Evolutionary conservation across 2,113 vertebrate species (phyloP), one percentile per base, ranked within the genome.

Genomic region (Catagonus wagneri): DNA sequence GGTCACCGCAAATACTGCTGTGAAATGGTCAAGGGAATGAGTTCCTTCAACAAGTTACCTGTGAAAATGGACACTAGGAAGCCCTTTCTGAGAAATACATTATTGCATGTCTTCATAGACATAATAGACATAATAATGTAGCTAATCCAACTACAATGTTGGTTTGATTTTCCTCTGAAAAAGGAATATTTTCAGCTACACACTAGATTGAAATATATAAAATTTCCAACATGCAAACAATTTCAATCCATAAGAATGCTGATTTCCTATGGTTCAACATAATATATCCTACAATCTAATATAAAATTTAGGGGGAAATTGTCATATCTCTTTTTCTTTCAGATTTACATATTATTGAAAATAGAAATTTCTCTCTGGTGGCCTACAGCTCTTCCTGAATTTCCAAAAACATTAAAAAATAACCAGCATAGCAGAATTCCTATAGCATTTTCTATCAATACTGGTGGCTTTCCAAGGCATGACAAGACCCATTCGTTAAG

Each of bases 151-250:
- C 66, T 63, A 50, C 56, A 25, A 79, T 75, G 39, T 72, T n/a
- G 34, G 12, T 87, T 95, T 81, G 50, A 50, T 63, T 93, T 72
- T 4, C 61, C 78, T 94, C 15, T 84, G 12, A n/a, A 79, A 91
- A 92, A 92, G n/a, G 4, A 89, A 39, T 50, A 63, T 19, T 63
- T 63, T 68, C 34, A 19, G 63, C 79, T 74, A 66, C 13, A 74
- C 56, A 29, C 34, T 50, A 96, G 32, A 27, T 68, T 86, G 75
- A 94, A 23, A 34, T 56, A 12, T 50, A 54, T 74, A n/a, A 89
- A 97, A 92, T 85, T 68, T 23, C 72, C 72, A 95, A 61, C n/a
- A 65, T 60, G 36, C 66, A 97, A 87, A 95, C 2, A 87, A 79
- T 68, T 92, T 78, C 63, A 12, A 78, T 80, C 16, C 74, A 27